Percentiles rank a stretch among this genome's conserved stretches.
These are phyloP conservation scores for Drosophila nebulosa DNA, from an alignment of 1,140 invertebrate species.

Conservation along the genomic window DNA sequence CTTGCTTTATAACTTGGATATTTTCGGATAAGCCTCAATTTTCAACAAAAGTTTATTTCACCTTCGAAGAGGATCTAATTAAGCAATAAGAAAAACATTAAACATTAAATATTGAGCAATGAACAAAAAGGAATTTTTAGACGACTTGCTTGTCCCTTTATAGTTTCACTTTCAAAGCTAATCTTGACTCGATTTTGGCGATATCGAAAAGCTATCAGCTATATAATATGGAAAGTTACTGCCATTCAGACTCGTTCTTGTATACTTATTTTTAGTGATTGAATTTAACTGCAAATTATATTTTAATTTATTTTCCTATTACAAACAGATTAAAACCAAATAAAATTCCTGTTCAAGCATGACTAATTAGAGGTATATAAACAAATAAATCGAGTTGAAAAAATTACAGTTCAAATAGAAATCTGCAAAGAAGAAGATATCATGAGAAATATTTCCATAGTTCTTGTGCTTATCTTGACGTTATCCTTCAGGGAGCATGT, in stretches of 20 bases:
- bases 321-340: too few relatives aligned
- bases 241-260: too few relatives aligned
- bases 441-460: neutral
- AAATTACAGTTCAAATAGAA: neutral
- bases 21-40: neutral
- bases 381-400: neutral
- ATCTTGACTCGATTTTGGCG: too few relatives aligned
- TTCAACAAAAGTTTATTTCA: constrained; percentile 11
- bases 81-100: neutral
- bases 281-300: too few relatives aligned
- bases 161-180: too few relatives aligned
- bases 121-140: too few relatives aligned
- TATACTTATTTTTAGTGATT: too few relatives aligned
- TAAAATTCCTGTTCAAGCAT: neutral
- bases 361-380: neutral
- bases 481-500: neutral
- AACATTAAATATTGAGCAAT: neutral
- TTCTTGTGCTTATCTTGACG: neutral
- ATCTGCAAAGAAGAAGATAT: neutral
- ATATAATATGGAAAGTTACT: too few relatives aligned
- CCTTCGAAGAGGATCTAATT: neutral
- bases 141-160: too few relatives aligned
- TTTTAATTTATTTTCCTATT: too few relatives aligned
- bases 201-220: too few relatives aligned
- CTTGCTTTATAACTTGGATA: neutral